phyloP scores from a whole-genome alignment of 2,797 vertebrate species.

The Florisuga fusca region DNA sequence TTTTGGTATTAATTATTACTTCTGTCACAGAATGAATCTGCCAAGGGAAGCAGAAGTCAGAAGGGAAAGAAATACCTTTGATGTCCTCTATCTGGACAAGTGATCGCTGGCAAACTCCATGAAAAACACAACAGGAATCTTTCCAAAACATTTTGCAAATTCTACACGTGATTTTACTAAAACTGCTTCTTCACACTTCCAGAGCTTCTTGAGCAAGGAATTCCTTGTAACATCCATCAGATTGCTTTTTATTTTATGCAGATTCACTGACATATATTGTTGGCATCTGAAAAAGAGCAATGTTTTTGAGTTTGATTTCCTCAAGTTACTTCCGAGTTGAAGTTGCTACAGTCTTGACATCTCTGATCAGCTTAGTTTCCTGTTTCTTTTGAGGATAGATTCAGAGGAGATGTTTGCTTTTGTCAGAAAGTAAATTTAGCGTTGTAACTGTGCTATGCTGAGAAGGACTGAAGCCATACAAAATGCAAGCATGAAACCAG shows the following conservation, averaged over 20 bases:
- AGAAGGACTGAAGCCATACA: neutral
- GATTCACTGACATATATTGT: neutral
- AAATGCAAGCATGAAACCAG: neutral
- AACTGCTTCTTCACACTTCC: neutral
- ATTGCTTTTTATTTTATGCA: neutral
- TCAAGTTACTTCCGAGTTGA: neutral
- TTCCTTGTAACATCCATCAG: neutral
- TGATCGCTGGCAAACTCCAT: neutral
- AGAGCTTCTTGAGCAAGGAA: neutral
- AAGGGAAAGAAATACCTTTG: neutral
- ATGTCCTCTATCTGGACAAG: neutral
- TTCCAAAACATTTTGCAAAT: neutral
- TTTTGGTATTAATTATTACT: neutral
- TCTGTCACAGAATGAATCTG: neutral
- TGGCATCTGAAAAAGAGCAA: neutral
- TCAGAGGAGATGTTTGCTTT: neutral
- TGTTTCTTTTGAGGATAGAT: neutral
- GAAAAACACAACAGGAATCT: neutral
- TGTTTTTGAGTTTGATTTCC: neutral
- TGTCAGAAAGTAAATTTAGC: neutral
- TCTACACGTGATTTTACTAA: neutral
- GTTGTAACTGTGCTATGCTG: neutral
- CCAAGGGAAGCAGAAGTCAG: neutral
- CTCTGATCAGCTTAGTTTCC: neutral
- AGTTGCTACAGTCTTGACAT: neutral